phyloP scores from a whole-genome alignment of 2,113 vertebrate genomes.

The Tretioscincus oriximinensis region DNA sequence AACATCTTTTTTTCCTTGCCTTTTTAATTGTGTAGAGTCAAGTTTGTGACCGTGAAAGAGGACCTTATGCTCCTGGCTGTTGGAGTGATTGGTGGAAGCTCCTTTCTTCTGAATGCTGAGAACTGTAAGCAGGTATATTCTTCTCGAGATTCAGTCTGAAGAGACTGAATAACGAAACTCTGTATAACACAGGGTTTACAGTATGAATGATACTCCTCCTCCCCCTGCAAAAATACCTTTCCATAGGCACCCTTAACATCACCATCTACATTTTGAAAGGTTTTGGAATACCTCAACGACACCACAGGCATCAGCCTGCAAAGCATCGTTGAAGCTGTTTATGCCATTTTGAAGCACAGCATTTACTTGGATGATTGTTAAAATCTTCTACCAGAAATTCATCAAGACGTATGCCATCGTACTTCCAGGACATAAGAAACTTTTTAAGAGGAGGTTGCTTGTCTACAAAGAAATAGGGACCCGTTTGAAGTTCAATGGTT shows the following conservation, averaged over 20 bases:
- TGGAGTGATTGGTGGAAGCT: constrained; percentile 82
- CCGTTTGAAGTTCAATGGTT: background rate
- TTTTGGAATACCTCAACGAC: constrained; percentile 79
- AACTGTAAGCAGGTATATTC: constrained; percentile 83
- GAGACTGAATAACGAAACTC: background rate
- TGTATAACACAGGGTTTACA: fast-evolving
- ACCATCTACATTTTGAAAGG: constrained; percentile 66
- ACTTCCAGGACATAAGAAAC: background rate
- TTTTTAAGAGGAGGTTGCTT: background rate
- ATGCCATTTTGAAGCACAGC: constrained; percentile 75
- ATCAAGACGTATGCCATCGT: background rate
- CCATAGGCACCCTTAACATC: background rate
- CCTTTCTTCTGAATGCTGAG: constrained; percentile 77
- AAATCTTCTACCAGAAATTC: too few species aligned
- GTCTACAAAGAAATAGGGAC: background rate
- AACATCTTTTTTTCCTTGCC: background rate
- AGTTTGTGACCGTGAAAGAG: constrained; percentile 87
- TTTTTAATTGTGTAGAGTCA: constrained; percentile 74
- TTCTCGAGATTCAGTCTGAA: fast-evolving
- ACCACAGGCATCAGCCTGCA: constrained; percentile 85
- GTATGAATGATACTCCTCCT: fast-evolving
- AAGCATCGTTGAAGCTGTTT: constrained; percentile 83
- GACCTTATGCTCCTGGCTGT: constrained; percentile 92
- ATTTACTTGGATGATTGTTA: constrained; percentile 16
- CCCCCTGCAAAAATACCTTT: background rate